Conservation (phyloP, 2,797 vertebrate genomes). For the Eulemur mongoz region DNA sequence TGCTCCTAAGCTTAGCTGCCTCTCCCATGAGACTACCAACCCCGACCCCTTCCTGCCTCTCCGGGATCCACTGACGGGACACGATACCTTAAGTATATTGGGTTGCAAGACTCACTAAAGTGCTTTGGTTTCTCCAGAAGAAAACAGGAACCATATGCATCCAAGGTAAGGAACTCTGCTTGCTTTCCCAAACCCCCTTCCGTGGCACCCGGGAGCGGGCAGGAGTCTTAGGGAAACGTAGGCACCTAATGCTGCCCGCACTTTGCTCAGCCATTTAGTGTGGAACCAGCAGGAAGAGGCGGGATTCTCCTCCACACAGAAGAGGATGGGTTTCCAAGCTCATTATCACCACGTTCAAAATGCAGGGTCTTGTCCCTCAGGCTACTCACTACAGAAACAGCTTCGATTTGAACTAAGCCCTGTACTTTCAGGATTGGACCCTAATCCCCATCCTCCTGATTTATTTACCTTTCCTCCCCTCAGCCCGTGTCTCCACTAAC, state of each 20-base stretch:
- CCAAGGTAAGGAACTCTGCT: background rate
- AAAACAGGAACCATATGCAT: background rate
- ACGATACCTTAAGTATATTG: background rate
- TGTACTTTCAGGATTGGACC: background rate
- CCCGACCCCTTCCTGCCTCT: background rate
- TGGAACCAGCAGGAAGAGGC: background rate
- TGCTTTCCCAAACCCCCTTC: background rate
- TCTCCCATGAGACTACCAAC: background rate
- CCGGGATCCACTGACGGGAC: background rate
- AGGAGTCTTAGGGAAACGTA: background rate
- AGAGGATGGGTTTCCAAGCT: background rate
- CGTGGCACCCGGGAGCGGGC: accelerated
- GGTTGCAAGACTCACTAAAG: conserved; percentile 60
- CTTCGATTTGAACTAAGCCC: background rate
- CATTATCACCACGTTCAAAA: background rate
- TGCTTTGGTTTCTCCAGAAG: conserved; percentile 65
- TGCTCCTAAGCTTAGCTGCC: background rate
- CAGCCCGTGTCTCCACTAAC: conserved; percentile 61
- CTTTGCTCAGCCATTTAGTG: background rate
- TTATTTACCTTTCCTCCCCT: conserved; percentile 37
- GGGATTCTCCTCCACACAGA: background rate
- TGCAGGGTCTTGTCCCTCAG: background rate
- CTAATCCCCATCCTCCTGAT: background rate
- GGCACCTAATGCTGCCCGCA: background rate
- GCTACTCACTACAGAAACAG: background rate